These are phyloP conservation scores for Elegia similella DNA, from an alignment of 2,888 invertebrate species.

Conservation along the genomic window DNA sequence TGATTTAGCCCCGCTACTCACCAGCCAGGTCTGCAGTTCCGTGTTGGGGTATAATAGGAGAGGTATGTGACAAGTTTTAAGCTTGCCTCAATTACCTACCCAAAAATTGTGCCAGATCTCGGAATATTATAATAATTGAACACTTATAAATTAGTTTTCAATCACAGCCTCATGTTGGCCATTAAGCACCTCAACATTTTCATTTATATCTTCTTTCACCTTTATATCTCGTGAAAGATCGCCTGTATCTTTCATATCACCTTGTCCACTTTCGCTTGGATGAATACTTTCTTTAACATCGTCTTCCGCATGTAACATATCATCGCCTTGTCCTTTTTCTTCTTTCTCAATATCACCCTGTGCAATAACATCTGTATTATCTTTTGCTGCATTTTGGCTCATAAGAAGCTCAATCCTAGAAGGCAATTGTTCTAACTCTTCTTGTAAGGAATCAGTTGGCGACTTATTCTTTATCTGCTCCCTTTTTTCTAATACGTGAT, in stretches of 20 bases:
- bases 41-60: too few species aligned
- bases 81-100: too few species aligned
- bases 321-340: constrained; percentile 20
- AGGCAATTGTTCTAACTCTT: constrained; percentile 40
- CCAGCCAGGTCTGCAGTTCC: too few species aligned
- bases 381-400: constrained; percentile 22
- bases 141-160: background rate
- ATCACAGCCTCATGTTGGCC: background rate
- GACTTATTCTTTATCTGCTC: constrained; percentile 30
- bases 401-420: constrained; percentile 47
- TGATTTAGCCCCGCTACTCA: too few species aligned
- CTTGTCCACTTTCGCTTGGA: background rate
- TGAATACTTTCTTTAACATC: background rate
- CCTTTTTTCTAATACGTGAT: constrained; percentile 49
- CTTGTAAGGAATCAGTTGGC: constrained; percentile 29
- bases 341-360: constrained; percentile 17
- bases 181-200: background rate
- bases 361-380: background rate
- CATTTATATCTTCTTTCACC: background rate
- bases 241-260: background rate
- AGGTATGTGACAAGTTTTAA: too few species aligned
- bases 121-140: background rate
- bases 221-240: background rate
- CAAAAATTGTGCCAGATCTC: too few species aligned
- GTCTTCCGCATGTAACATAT: background rate